Base-by-base conservation (phyloP, 2,888 invertebrate species). In the Andrena marginata region DNA sequence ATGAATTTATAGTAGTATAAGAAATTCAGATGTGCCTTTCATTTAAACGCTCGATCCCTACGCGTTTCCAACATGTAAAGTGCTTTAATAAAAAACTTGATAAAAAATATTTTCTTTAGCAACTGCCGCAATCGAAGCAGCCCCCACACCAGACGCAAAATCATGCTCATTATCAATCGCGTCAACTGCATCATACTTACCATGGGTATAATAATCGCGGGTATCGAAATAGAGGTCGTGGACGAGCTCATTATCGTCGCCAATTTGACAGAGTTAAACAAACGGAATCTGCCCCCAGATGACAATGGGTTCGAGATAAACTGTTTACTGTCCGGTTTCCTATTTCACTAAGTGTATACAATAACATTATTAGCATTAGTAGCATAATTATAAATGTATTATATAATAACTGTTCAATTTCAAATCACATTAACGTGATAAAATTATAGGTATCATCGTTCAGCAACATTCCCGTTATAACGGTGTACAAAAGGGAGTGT, bases 271-370 rank as follows among this genome's bases (percentile, higher is more conserved):
- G 89, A 84, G 81, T 91, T 48, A 91, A 92, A 42, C 93, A 93
- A 72, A 87, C 88, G 29, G 93, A 93, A 77, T 85, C 92, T 51
- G 89, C 93, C 88, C 89, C 92, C 91, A 93, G 93, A 93, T 93
- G 93, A 93, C 93, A 93, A 92, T 92, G 92, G 93, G 93, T 89
- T 90, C 80, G 87, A 81, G 79, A 90, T 85, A 89, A 87, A 85
- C 64, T 70, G 51, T 76, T 68, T 64, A 85, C 83, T 82, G 79
- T 83, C 74, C 85, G 87, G 85, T 87, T 81, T 82, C 65, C 73
- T 82, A 83, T 85, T 77, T 84, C 84, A 77, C 72, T 84, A 85
- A 88, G 75, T 83, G 80, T 87, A 85, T 82, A 84, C 84, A 81
- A 71, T 68, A 42, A 42, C 16, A 80, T 80, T 73, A 83, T 77